Evolutionary conservation across 1,140 invertebrate species (phyloP), one percentile per base, ranked within the genome.

Genomic region (Nomia melanderi): DNA sequence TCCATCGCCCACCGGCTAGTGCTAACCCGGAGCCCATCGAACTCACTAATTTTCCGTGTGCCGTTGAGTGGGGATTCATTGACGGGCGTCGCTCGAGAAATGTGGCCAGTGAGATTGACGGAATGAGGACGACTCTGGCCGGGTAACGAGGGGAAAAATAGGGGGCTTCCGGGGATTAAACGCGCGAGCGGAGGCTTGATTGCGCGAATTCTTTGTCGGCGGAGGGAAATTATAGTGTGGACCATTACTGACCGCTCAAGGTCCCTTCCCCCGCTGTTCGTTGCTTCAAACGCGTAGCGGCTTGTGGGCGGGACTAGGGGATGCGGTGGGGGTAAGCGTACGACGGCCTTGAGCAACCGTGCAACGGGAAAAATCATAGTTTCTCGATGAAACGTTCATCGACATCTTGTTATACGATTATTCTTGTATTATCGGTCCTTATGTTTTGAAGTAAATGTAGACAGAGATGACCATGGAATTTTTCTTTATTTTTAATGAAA

Each of bases 121-220:
- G 25, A 70, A 31, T 20, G 17, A 29, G 9, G 27, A 56, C 47
- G 27, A 47, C n/a, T 53, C 4, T 8, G 14, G 27, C 65, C 41
- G 47, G 9, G 63, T 41, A 74, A 54, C 62, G 62, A 20, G 2
- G 14, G 27, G 23, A 25, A 12, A 33, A 56, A 23, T n/a, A 50
- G 31, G 36, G 59, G 33, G 39, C 59, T n/a, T 41, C 33, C 59
- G 33, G n/a, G n/a, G 31, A 62, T 25, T 62, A 62, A 62, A 2
- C 33, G 33, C 39, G 36, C 33, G 33, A 36, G 59, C 11, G 20
- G 39, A n/a, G 25, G 25, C 31, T 39, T 36, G 36, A 62, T 41
- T 41, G 54, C 54, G 54, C 5, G 27, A 57, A 27, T 57, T 57
- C 20, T 25, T 6, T 11, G 11, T 23, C 23, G 2, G 17, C 17